Evolutionary conservation across 2,113 vertebrate genomes (phyloP).

Genomic region (Hippocampus barbouri): DNA sequence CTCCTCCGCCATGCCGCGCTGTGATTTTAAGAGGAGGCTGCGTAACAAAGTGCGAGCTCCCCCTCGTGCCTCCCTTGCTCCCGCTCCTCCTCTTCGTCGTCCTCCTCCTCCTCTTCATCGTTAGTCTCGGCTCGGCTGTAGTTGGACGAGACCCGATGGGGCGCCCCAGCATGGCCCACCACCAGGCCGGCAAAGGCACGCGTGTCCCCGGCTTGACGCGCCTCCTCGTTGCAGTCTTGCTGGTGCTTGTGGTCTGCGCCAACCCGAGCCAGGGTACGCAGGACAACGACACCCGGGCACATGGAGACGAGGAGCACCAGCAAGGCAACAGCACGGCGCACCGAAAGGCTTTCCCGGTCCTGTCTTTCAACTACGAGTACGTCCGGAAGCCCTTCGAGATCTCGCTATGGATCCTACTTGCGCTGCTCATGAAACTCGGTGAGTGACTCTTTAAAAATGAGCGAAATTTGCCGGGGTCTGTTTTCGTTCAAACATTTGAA

Average conservation of each 20-base stretch:
- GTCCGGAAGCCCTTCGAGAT: slow-evolving; percentile 86
- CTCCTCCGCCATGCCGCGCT: neutral
- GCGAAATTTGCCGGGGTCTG: neutral
- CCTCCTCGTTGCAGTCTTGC: neutral
- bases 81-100: slow-evolving; percentile 3
- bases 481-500: neutral
- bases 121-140: slow-evolving; percentile 19
- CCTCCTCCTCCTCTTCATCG: slow-evolving; percentile 4
- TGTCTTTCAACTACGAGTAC: slow-evolving; percentile 76
- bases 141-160: neutral
- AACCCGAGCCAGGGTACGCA: slow-evolving; percentile 17
- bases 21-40: slow-evolving; percentile 5
- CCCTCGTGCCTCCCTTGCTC: slow-evolving; percentile 8
- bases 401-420: slow-evolving; percentile 91
- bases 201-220: neutral
- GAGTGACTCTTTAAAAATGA: slow-evolving; percentile 48
- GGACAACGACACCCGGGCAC: slow-evolving; percentile 11
- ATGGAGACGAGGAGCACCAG: neutral
- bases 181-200: neutral
- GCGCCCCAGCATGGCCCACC: slow-evolving; percentile 2
- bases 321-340: slow-evolving; percentile 14
- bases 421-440: slow-evolving; percentile 96
- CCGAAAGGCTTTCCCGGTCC: slow-evolving; percentile 83
- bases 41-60: slow-evolving; percentile 40
- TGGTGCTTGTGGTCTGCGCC: slow-evolving; percentile 4